Conservation (phyloP, 2,113 vertebrate species). For the Myxocyprinus asiaticus region DNA sequence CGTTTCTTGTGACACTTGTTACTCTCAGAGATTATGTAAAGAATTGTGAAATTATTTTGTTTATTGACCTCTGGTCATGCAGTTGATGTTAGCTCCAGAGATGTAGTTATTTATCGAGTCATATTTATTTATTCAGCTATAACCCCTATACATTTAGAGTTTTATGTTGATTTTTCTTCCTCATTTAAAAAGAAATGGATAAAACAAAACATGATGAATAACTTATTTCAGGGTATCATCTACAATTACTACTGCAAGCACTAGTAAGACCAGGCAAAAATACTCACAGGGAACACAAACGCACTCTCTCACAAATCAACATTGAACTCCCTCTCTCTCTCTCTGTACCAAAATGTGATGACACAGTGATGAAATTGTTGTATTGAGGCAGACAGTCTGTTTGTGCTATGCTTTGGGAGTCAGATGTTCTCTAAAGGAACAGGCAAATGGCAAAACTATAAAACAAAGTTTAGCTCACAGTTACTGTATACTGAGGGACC, state of each 20-base stretch:
- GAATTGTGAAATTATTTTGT: too few relatives aligned
- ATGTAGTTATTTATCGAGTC: too few relatives aligned
- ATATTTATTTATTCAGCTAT: too few relatives aligned
- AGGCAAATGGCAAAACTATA: background rate
- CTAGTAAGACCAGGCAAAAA: background rate
- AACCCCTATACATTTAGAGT: too few relatives aligned
- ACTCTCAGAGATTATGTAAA: too few relatives aligned
- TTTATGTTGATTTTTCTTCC: too few relatives aligned
- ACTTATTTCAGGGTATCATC: background rate
- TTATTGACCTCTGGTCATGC: too few relatives aligned
- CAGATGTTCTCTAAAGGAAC: conserved; percentile 3
- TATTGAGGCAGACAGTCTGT: conserved; percentile 9
- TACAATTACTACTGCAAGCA: background rate
- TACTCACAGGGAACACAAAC: background rate
- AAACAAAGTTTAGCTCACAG: background rate
- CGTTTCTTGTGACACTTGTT: too few relatives aligned
- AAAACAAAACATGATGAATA: background rate
- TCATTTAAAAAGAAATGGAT: too few relatives aligned
- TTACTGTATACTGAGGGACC: background rate
- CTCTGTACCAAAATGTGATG: conserved; percentile 31
- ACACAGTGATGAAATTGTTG: conserved; percentile 42
- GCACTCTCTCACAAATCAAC: background rate
- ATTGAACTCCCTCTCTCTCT: background rate
- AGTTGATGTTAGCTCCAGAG: too few relatives aligned
- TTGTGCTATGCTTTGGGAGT: conserved; percentile 13